phyloP scores from a whole-genome alignment of 2,888 invertebrate species.

The Andrena bucephala region DNA sequence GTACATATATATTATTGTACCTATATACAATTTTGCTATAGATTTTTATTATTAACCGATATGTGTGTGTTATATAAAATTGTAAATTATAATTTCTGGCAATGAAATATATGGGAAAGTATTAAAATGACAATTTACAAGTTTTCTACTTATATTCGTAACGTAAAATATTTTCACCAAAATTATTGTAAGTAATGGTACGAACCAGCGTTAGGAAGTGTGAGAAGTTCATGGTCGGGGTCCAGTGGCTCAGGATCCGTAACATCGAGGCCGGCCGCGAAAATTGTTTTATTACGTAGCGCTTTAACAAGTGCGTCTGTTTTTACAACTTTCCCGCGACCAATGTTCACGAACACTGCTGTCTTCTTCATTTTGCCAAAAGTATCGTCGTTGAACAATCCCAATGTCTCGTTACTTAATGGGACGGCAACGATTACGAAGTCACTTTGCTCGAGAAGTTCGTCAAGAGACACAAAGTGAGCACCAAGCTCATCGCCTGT shows the following conservation, averaged over 20 bases:
- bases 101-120: constrained; percentile 26
- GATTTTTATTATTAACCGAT: constrained; percentile 34
- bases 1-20: constrained; percentile 45
- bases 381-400: constrained; percentile 89
- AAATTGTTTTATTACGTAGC: constrained; percentile 90
- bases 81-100: constrained; percentile 33
- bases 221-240: constrained; percentile 91
- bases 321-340: constrained; percentile 91
- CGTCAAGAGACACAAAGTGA: constrained; percentile 89
- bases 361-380: constrained; percentile 92
- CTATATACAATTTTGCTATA: constrained; percentile 43
- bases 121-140: not conserved
- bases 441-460: constrained; percentile 90
- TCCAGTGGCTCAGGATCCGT: constrained; percentile 96
- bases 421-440: constrained; percentile 91
- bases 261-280: constrained; percentile 96
- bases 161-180: not conserved
- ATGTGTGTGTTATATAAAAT: constrained; percentile 27
- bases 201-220: constrained; percentile 93
- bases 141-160: not conserved
- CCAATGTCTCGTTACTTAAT: constrained; percentile 89
- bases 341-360: constrained; percentile 92
- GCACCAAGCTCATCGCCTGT: constrained; percentile 87
- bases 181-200: constrained; percentile 7
- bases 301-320: constrained; percentile 93